Evolutionary conservation across 2,888 invertebrate genomes (phyloP).

Genomic region (Axea sp.): DNA sequence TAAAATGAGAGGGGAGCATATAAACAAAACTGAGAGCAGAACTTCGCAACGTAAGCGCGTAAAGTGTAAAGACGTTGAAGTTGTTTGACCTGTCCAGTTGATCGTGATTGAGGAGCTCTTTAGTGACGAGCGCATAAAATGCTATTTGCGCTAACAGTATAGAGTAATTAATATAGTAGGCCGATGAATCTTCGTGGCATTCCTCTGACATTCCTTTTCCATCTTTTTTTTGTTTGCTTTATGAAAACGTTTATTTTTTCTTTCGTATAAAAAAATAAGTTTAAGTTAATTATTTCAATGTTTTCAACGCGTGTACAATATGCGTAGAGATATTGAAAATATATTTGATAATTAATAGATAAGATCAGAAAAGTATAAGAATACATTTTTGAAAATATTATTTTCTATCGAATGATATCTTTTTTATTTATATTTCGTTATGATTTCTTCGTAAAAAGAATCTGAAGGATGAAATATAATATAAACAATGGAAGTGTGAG

Average conservation of each 20-base stretch:
- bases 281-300: too few relatives aligned
- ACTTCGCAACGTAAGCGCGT: conserved; percentile 60
- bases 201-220: conserved; percentile 14
- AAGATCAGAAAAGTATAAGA: too few relatives aligned
- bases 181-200: conserved; percentile 50
- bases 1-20: conserved; percentile 4
- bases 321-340: too few relatives aligned
- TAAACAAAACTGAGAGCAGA: conserved; percentile 46
- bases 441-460: background rate
- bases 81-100: conserved; percentile 66
- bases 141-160: conserved; percentile 56
- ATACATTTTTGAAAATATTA: too few relatives aligned
- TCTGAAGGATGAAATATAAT: conserved; percentile 4
- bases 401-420: too few relatives aligned
- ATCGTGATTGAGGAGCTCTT: conserved; percentile 73
- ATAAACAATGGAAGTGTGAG: background rate
- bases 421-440: conserved; percentile 2
- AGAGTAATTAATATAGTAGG: conserved; percentile 56
- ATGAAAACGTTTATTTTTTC: too few relatives aligned
- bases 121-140: conserved; percentile 43
- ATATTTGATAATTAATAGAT: too few relatives aligned
- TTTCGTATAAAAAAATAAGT: too few relatives aligned
- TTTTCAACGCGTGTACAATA: too few relatives aligned
- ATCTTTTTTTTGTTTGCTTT: background rate
- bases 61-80: conserved; percentile 61